These are phyloP conservation scores for Volucella inanis DNA, from an alignment of 2,888 invertebrate genomes.

Conservation along the genomic window DNA sequence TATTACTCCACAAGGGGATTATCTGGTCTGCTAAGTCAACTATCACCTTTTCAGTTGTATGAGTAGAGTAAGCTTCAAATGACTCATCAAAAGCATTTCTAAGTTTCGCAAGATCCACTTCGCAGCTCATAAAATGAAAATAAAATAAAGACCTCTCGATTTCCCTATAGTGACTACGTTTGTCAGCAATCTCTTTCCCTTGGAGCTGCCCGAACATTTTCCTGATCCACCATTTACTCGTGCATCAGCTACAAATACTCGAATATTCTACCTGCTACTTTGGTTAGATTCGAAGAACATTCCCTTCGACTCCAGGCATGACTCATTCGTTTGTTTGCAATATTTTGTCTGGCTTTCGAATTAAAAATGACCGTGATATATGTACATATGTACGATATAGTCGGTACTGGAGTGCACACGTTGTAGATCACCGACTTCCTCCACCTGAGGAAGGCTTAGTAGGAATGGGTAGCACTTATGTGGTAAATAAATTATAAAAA, in stretches of 20 bases:
- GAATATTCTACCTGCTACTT: conserved; percentile 24
- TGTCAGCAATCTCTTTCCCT: neutral
- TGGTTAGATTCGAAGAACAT: conserved; percentile 26
- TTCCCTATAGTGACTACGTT: no score
- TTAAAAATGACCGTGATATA: conserved; percentile 31
- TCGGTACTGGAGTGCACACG: neutral
- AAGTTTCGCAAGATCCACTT: no score
- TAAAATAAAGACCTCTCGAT: no score
- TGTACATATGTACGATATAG: neutral
- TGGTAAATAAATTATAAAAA: conserved; percentile 24
- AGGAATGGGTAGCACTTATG: conserved; percentile 2
- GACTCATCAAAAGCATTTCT: no score
- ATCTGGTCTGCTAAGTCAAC: no score
- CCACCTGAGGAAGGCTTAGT: conserved; percentile 20
- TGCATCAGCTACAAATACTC: neutral
- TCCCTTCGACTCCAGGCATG: conserved; percentile 26
- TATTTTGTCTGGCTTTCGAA: conserved; percentile 4
- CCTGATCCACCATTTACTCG: conserved; percentile 9
- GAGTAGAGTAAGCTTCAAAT: no score
- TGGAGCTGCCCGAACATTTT: conserved; percentile 36
- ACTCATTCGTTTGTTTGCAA: conserved; percentile 28
- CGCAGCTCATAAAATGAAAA: no score
- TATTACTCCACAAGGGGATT: no score
- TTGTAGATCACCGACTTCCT: conserved; percentile 35
- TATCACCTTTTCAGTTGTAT: no score